Percentiles rank a stretch among this genome's conserved stretches.
phyloP scores from a whole-genome alignment of 2,888 invertebrate species.

The Pandemis cinnamomeana region DNA sequence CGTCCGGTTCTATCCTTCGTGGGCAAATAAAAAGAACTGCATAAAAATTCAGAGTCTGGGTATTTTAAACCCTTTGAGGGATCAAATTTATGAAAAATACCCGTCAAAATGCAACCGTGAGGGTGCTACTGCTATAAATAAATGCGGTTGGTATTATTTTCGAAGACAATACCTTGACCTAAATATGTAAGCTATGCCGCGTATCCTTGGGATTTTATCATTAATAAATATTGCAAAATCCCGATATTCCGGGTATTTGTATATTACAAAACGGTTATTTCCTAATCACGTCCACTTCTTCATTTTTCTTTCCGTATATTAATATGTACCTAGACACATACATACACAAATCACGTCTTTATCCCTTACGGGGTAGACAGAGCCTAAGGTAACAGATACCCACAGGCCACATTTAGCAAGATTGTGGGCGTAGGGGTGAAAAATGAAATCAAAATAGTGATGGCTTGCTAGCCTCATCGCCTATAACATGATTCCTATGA shows the following conservation, averaged over 20 bases:
- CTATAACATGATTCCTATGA: no score
- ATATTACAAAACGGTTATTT: not conserved
- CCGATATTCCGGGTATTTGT: not conserved
- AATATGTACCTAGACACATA: no score
- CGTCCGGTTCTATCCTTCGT: no score
- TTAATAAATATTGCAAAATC: conserved; percentile 17
- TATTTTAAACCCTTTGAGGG: not conserved
- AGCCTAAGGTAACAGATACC: no score
- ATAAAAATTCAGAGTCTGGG: not conserved
- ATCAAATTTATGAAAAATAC: not conserved
- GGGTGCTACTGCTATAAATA: not conserved
- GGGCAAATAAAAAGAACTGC: no score
- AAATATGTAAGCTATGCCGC: conserved; percentile 30
- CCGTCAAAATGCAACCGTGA: not conserved
- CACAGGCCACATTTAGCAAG: no score
- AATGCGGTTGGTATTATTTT: not conserved
- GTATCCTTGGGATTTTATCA: conserved; percentile 12
- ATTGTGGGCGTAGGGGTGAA: no score
- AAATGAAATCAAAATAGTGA: no score
- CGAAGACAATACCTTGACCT: conserved; percentile 31
- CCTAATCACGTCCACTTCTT: not conserved
- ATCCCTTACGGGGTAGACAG: no score
- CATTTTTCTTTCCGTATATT: not conserved
- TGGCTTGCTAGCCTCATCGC: no score
- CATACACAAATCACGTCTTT: no score